Base-by-base conservation (phyloP, 2,888 invertebrate species). In the Drosophila atripex region DNA sequence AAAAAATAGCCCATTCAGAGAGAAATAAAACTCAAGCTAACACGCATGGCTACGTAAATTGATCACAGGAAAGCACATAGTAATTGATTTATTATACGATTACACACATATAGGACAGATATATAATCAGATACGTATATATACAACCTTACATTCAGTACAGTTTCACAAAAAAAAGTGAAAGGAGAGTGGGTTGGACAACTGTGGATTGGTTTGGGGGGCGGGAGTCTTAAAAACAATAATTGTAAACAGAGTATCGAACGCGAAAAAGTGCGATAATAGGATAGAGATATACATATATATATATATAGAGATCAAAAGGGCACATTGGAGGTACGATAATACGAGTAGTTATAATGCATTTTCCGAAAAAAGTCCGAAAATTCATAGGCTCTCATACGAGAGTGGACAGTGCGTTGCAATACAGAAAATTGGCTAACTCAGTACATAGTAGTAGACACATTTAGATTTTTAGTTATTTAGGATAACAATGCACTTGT, bases 51-150 rank as follows among this genome's bases (percentile, higher is more conserved):
- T 73, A 82, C 54, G 55, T 66, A 68, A 69, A 68, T 65, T 83
- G 71, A 82, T 86, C 86, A 86, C 86, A 88, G 71, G 75, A 83
- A 66, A 83, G 84, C 75, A 71, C 75, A 75, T 59, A 79, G 75
- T 57, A 79, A 71, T 73, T 83, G 64, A 68, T 64, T 88, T 86
- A 86, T 86, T 88, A 55, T 68, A 54, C 54, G 53, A 32, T 71
- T 64, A 55, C 73, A 55, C 35, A 69, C 71, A 71, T 39, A 38
- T 59, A 64, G 61, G 52, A 69, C 53, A 71, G 53, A 54, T 63
- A 54, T 38, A 69, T 21, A 60, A 28, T 39, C 18, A 39, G 61
- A 63, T 61, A 23, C 21, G 21, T 23, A 23, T 23, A 69, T 60
- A 52, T 71, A 59, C 60, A 71, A 69, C 64, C 64, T 66, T 50